Percentiles rank a stretch among this genome's conserved stretches.
These are phyloP conservation scores for Collichthys lucidus DNA, from an alignment of 2,113 vertebrate species.

Conservation along the genomic window DNA sequence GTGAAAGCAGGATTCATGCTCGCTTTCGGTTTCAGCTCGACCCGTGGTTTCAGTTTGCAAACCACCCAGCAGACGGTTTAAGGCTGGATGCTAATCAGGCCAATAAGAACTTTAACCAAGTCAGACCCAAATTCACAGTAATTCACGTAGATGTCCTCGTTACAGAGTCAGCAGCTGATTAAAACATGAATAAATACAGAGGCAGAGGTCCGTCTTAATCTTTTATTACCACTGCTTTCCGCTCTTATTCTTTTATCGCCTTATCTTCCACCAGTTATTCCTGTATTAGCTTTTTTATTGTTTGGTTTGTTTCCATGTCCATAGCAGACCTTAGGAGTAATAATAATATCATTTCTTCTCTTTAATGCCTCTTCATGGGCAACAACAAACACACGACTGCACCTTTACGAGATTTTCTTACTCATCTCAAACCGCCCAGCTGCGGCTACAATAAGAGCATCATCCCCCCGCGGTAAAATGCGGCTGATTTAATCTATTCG, in stretches of 20 bases:
- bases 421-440: background rate
- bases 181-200: slow-evolving; percentile 35
- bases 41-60: slow-evolving; percentile 34
- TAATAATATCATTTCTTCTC: background rate
- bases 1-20: slow-evolving; percentile 21
- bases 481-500: background rate
- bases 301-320: slow-evolving; percentile 10
- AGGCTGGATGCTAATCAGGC: slow-evolving; percentile 38
- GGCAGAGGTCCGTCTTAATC: background rate
- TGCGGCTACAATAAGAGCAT: background rate
- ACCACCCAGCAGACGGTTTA: slow-evolving; percentile 20
- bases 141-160: slow-evolving; percentile 16
- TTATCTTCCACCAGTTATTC: background rate
- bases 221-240: background rate
- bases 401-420: background rate
- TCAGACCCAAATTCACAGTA: slow-evolving; percentile 9
- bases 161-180: slow-evolving; percentile 45
- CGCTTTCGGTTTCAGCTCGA: background rate
- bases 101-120: slow-evolving; percentile 16
- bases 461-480: no score
- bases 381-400: background rate
- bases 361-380: background rate
- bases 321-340: background rate
- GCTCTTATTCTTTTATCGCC: slow-evolving; percentile 10
- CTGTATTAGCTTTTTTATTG: slow-evolving; percentile 37